phyloP scores from a whole-genome alignment of 2,797 vertebrate species.

The Hydrocynus forskahlii region DNA sequence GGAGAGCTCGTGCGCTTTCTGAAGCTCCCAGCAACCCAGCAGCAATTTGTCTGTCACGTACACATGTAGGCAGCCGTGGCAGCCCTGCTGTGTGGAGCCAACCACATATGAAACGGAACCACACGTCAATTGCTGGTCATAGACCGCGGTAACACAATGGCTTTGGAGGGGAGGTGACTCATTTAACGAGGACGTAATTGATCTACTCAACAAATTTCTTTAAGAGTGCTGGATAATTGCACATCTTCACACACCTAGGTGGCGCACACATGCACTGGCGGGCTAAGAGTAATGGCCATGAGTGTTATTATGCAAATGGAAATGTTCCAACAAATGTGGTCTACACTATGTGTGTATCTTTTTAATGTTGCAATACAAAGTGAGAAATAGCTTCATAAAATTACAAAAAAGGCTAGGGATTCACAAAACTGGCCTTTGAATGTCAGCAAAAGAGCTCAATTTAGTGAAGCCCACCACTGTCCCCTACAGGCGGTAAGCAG shows the following conservation, averaged over 20 bases:
- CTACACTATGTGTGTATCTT: too few relatives aligned
- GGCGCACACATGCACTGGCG: not conserved
- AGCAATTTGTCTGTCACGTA: conserved; percentile 28
- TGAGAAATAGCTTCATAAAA: not conserved
- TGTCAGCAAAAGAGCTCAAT: not conserved
- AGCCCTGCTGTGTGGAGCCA: conserved; percentile 10
- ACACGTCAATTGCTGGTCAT: conserved; percentile 4
- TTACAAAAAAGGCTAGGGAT: not conserved
- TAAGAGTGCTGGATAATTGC: conserved; percentile 48
- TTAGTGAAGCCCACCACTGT: not conserved
- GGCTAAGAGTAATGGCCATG: not conserved
- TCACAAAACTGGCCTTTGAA: not conserved
- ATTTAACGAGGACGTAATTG: not conserved
- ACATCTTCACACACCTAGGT: not conserved
- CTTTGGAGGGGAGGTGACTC: not conserved
- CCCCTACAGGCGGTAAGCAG: not conserved
- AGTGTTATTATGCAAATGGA: too few relatives aligned
- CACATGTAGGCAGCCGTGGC: conserved; percentile 18
- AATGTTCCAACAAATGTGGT: too few relatives aligned
- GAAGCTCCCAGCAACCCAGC: not conserved
- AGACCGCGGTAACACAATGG: conserved; percentile 11
- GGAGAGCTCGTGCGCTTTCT: not conserved
- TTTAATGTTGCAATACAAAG: not conserved
- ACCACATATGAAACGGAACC: conserved; percentile 19
- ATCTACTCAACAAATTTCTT: not conserved